phyloP scores from a whole-genome alignment of 2,888 invertebrate species.

The Brenthis daphne region DNA sequence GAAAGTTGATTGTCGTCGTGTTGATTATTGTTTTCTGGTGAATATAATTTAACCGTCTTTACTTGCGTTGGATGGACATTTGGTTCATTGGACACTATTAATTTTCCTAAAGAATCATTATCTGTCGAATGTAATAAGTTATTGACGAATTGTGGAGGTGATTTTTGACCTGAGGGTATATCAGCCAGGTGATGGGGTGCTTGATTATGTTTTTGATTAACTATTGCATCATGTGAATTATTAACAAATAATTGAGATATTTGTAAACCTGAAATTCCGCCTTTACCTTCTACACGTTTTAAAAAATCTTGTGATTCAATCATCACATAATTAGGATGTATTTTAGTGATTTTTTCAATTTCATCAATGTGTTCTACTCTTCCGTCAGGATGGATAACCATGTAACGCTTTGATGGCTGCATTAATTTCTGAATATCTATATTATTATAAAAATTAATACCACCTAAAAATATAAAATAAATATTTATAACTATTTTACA shows the following conservation, averaged over 20 bases:
- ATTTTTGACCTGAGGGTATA: neutral
- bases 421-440: constrained; percentile 26
- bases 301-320: constrained; percentile 45
- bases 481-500: too few species aligned
- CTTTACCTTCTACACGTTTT: constrained; percentile 50
- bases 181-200: neutral
- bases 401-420: constrained; percentile 40
- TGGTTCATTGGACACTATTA: neutral
- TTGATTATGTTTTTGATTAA: neutral
- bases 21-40: neutral
- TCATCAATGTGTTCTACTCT: constrained; percentile 52
- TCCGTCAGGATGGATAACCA: constrained; percentile 55
- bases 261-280: constrained; percentile 43
- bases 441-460: constrained; percentile 10
- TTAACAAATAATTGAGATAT: constrained; percentile 42
- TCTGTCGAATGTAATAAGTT: neutral
- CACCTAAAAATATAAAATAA: constrained; percentile 16
- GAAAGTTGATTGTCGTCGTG: neutral
- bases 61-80: neutral
- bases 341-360: constrained; percentile 44
- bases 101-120: neutral
- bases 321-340: constrained; percentile 44
- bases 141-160: neutral
- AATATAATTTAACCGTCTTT: neutral
- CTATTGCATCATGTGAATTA: neutral